Evolutionary conservation across 2,113 vertebrate genomes (phyloP).

Genomic region (Nannobrachium achirus): DNA sequence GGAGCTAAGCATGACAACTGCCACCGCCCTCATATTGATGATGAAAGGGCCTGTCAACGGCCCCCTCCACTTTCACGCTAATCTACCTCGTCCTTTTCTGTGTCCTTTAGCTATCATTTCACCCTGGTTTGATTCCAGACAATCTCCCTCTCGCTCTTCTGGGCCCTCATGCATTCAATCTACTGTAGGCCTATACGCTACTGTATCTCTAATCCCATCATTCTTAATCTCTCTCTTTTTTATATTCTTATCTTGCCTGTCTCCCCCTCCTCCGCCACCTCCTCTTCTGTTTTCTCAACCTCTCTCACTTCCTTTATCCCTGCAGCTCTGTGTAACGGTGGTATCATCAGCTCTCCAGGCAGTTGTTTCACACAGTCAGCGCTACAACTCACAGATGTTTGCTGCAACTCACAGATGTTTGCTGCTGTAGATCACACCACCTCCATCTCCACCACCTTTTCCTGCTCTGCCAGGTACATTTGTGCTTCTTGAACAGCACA

Average conservation of each 20-base stretch:
- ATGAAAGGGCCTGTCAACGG: slow-evolving; percentile 85
- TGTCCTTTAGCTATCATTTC: no score
- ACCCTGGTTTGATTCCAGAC: no score
- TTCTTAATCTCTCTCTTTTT: slow-evolving; percentile 12
- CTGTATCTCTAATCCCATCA: slow-evolving; percentile 22
- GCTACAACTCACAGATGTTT: no score
- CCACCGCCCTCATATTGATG: slow-evolving; percentile 66
- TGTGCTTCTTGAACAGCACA: background rate
- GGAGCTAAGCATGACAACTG: slow-evolving; percentile 77
- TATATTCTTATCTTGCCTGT: background rate
- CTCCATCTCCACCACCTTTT: no score
- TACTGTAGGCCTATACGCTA: no score
- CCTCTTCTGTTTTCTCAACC: background rate
- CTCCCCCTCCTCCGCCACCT: background rate
- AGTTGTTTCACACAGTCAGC: no score
- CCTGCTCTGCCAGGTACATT: background rate
- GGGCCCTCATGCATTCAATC: background rate
- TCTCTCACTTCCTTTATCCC: background rate
- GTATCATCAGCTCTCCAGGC: no score
- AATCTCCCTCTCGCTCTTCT: slow-evolving; percentile 16
- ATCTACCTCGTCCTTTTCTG: slow-evolving; percentile 39
- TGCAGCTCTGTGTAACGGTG: background rate
- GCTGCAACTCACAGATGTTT: no score
- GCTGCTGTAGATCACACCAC: no score
- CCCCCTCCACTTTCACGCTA: slow-evolving; percentile 63